Evolutionary conservation across 2,888 invertebrate species (phyloP), one percentile per base, ranked within the genome.

Genomic region (Cephus nigrinus): DNA sequence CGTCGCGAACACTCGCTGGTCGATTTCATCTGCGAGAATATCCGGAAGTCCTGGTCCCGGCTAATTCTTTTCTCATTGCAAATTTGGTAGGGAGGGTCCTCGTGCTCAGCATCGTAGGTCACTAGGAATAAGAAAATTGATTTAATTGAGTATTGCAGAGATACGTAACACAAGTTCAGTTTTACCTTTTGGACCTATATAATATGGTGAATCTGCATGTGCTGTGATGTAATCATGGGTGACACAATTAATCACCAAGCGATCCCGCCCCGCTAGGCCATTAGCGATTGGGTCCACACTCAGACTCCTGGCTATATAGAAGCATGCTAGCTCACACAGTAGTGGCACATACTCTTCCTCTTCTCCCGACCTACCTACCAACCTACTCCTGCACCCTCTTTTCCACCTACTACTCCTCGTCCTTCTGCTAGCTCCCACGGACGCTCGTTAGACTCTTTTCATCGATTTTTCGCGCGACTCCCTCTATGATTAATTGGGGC

Each of bases 171-270:
- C 5, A 23, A 1, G 55, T 55, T 9, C 55, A 55, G 55, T 5
- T 55, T 23, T 55, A 23, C 55, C 55, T 55, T 55, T 55, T 35
- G 35, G 35, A 35, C 12, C 35, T 82, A 84, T 85, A 85, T 85
- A 86, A 83, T 86, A 83, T 85, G 83, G 81, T 80, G 83, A 82
- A 83, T 83, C 81, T 82, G 86, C 85, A 82, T 83, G 81, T 84
- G 81, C 84, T 84, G 85, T 88, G 86, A 89, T 88, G 88, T 88
- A 90, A 90, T 89, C 88, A 88, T 84, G 87, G 87, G 81, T 87
- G 89, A 89, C 88, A 89, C 89, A 87, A 90, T 90, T 90, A 89
- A 89, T 90, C 88, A 89, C 86, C 84, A 85, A 84, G 84, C 87
- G 88, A 85, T 87, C 85, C 84, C 81, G 82, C 81, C 86, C 85